phyloP scores from a whole-genome alignment of 2,797 vertebrate species.

The Betta splendens region DNA sequence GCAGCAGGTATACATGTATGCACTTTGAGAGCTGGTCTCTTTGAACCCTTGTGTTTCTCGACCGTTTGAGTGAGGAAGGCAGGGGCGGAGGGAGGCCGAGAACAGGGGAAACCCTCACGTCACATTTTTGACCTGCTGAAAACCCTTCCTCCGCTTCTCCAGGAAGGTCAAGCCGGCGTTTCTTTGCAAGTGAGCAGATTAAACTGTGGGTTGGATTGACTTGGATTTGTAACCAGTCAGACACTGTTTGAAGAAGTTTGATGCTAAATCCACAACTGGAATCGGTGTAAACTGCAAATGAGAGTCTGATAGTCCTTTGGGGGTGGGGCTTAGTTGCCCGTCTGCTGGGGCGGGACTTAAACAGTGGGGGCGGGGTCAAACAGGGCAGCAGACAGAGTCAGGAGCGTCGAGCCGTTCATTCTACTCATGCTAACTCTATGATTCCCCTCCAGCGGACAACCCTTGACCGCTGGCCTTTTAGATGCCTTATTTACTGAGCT shows the following conservation, averaged over 20 bases:
- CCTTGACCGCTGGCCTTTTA: slow-evolving; percentile 80
- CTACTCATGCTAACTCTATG: slow-evolving; percentile 75
- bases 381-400: neutral
- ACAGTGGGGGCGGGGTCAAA: slow-evolving; percentile 8
- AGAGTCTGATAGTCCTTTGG: neutral
- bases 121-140: slow-evolving; percentile 8
- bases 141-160: neutral
- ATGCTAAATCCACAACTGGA: neutral
- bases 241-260: neutral
- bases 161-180: slow-evolving; percentile 20
- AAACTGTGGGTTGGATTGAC: slow-evolving; percentile 2
- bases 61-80: neutral
- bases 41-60: too few relatives aligned
- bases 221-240: neutral
- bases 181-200: neutral
- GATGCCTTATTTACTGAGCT: slow-evolving; percentile 85
- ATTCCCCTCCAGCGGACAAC: slow-evolving; percentile 71
- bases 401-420: slow-evolving; percentile 48
- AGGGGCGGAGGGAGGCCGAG: neutral
- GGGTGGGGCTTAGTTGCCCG: neutral
- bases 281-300: neutral
- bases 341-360: too few relatives aligned
- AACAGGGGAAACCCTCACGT: slow-evolving; percentile 6
- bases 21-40: slow-evolving; percentile 21
- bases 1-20: slow-evolving; percentile 12